Conservation (phyloP, 2,888 invertebrate species). For the Epinotia brunnichana region DNA sequence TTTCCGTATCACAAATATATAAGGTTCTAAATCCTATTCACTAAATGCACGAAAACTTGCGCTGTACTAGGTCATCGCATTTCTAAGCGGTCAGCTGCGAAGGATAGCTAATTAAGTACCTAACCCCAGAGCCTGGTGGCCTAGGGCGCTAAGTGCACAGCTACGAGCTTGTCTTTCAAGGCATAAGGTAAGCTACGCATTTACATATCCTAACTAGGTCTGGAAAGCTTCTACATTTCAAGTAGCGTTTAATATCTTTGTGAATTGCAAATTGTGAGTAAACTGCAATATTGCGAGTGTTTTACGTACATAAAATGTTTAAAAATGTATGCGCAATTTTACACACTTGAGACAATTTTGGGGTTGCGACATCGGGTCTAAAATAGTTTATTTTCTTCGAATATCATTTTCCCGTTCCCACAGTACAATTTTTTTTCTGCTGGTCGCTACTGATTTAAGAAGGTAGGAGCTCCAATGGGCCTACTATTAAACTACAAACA, state of each 20-base stretch:
- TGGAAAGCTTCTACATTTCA: constrained; percentile 46
- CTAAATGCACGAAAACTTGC: not conserved
- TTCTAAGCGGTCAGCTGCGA: constrained; percentile 77
- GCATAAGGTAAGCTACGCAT: constrained; percentile 59
- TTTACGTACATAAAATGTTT: not conserved
- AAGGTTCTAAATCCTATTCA: not conserved
- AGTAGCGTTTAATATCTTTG: constrained; percentile 58
- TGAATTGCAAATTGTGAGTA: constrained; percentile 64
- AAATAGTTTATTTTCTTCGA: not conserved
- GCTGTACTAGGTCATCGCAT: constrained; percentile 55
- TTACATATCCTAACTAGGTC: constrained; percentile 52
- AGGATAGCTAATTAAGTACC: constrained; percentile 80
- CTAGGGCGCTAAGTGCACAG: constrained; percentile 76
- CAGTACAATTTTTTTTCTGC: not conserved
- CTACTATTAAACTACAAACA: not conserved
- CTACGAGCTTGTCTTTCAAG: constrained; percentile 67
- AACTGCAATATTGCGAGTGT: not conserved
- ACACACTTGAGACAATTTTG: not conserved
- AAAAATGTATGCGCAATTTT: not conserved
- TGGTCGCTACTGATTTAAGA: not conserved
- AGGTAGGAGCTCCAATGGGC: not conserved
- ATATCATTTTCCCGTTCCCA: not conserved
- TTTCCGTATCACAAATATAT: not conserved
- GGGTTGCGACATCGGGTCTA: not conserved
- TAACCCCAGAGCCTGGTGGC: constrained; percentile 71